phyloP scores from a whole-genome alignment of 2,113 vertebrate species.

The Neopipo cinnamomea region DNA sequence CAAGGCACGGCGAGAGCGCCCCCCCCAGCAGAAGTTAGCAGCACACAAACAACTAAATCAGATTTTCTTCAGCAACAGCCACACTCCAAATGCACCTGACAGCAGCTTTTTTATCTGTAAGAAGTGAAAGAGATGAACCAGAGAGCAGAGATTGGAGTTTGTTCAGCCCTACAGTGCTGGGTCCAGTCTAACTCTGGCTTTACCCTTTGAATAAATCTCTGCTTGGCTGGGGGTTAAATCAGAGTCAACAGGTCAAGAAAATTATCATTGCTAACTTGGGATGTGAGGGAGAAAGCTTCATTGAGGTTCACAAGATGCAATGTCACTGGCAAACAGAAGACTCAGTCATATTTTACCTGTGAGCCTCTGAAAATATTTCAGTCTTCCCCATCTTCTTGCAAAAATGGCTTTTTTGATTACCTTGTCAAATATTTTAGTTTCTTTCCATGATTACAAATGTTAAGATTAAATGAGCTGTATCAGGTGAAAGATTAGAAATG shows the following conservation, averaged over 20 bases:
- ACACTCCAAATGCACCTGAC: background rate
- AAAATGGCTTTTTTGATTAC: background rate
- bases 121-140: background rate
- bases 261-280: background rate
- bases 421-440: background rate
- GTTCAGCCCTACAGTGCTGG: background rate
- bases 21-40: background rate
- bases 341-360: background rate
- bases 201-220: background rate
- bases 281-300: background rate
- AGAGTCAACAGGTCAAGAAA: background rate
- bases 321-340: background rate
- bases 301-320: background rate
- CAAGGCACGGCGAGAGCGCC: background rate
- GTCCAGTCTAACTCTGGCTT: background rate
- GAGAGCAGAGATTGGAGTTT: background rate
- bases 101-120: background rate
- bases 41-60: background rate
- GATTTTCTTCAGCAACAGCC: background rate
- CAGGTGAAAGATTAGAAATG: background rate
- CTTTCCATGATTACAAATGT: background rate
- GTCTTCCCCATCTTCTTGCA: background rate
- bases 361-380: constrained; percentile 4
- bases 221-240: background rate
- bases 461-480: constrained; percentile 20